Base-by-base conservation (phyloP, 2,888 invertebrate genomes). In the Phrixothrix hirtus region DNA sequence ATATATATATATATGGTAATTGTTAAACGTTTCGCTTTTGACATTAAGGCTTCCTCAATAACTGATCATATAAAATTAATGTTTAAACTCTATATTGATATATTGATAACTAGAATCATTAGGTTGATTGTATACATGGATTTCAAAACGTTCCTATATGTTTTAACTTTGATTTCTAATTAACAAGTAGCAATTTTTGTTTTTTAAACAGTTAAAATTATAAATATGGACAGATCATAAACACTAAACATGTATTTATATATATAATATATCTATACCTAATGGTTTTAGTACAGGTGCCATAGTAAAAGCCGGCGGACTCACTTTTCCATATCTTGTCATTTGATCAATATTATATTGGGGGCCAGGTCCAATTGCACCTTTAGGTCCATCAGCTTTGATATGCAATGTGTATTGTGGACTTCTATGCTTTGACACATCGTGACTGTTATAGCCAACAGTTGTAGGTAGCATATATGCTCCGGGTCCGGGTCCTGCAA, bases 401-500 rank as follows among this genome's bases (percentile, higher is more conserved):
- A 72, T 71, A 34, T 83, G 82, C 71, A 87, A 81, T 36, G 83
- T 82, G 71, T 78, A 87, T 70, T 84, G 82, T 2, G 87, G 87
- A 71, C 79, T 79, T 59, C 85, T 78, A 66, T 78, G 75, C 9
- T 78, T 79, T 5, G 84, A 82, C 12, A 81, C 79, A 75, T 87
- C 87, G 73, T 87, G 87, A 11, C 71, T 64, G 7, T 75, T 70
- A 70, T 76, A 84, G 1, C 87, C 87, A 26, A 83, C 79, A 14
- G 83, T 79, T 1, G 83, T 74, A 9, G 84, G 85, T 52, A 88
- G 76, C 70, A 70, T 65, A 72, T 87, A 86, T 41, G 81, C 81
- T 55, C 82, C 83, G 16, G 87, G 86, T 1, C 87, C 87, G 41
- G 87, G 87, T 36, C 86, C 86, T 85, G 7, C 21, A 21, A 21